phyloP scores from a whole-genome alignment of 1,140 invertebrate species.

The Microvelia longipes region DNA sequence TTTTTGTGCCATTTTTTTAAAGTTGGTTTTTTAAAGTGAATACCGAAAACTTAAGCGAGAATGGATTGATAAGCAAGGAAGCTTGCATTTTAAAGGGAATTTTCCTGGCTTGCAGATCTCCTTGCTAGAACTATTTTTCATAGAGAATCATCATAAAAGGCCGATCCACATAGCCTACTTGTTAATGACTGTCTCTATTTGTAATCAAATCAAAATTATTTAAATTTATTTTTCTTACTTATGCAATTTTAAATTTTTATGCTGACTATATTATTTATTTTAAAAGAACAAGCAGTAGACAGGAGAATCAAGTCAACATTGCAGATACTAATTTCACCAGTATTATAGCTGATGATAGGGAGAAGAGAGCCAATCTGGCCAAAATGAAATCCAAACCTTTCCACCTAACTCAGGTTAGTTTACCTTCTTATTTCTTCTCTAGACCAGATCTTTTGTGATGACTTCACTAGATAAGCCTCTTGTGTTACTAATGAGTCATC shows the following conservation, averaged over 20 bases:
- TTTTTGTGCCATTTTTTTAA: too few species aligned
- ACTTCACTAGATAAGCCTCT: too few species aligned
- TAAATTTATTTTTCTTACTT: background rate
- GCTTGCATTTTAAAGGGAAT: too few species aligned
- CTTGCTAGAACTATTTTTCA: too few species aligned
- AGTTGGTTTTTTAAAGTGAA: too few species aligned
- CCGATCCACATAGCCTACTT: background rate
- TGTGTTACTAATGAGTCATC: too few species aligned
- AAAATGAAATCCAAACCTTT: slow-evolving; percentile 46
- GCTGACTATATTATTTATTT: background rate
- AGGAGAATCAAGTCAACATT: background rate
- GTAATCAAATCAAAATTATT: background rate
- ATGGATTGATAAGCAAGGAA: too few species aligned
- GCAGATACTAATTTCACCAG: slow-evolving; percentile 30
- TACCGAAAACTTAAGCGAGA: too few species aligned
- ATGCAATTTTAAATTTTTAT: background rate
- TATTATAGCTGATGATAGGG: slow-evolving; percentile 40
- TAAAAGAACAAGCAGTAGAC: background rate
- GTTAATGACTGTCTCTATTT: background rate
- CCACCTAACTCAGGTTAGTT: slow-evolving; percentile 41
- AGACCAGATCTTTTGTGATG: too few species aligned
- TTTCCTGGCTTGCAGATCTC: too few species aligned
- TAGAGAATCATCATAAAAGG: too few species aligned
- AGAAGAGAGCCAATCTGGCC: slow-evolving; percentile 41
- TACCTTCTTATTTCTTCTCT: background rate